These are phyloP conservation scores for Panonychus citri DNA, from an alignment of 1,140 invertebrate species.

Conservation along the genomic window DNA sequence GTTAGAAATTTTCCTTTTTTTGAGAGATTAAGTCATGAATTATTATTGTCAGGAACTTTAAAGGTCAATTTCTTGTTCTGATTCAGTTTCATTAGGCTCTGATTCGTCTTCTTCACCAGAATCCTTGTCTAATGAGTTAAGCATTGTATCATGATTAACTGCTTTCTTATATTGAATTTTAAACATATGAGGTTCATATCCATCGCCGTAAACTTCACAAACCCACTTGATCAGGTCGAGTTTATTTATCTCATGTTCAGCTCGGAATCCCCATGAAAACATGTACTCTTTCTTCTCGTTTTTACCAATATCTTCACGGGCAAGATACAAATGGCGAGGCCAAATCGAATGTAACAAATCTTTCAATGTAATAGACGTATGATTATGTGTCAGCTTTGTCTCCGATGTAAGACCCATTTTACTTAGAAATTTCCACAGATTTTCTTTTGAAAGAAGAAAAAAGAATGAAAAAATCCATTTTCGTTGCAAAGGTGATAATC, in stretches of 20 bases:
- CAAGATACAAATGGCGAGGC: background rate
- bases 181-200: background rate
- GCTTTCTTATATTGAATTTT: background rate
- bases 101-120: too few species aligned
- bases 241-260: conserved; percentile 1
- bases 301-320: background rate
- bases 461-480: background rate
- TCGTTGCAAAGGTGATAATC: too few species aligned
- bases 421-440: background rate
- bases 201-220: background rate
- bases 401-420: background rate
- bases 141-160: background rate
- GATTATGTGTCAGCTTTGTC: background rate
- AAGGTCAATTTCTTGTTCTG: too few species aligned
- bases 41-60: too few species aligned
- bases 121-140: too few species aligned
- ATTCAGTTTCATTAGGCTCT: too few species aligned
- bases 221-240: background rate
- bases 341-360: background rate
- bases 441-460: background rate
- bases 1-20: too few species aligned
- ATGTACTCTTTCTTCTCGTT: background rate
- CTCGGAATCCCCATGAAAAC: conserved; percentile 1
- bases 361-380: background rate
- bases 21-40: too few species aligned